phyloP scores from a whole-genome alignment of 2,888 invertebrate species.

The Pinctada fucata region DNA sequence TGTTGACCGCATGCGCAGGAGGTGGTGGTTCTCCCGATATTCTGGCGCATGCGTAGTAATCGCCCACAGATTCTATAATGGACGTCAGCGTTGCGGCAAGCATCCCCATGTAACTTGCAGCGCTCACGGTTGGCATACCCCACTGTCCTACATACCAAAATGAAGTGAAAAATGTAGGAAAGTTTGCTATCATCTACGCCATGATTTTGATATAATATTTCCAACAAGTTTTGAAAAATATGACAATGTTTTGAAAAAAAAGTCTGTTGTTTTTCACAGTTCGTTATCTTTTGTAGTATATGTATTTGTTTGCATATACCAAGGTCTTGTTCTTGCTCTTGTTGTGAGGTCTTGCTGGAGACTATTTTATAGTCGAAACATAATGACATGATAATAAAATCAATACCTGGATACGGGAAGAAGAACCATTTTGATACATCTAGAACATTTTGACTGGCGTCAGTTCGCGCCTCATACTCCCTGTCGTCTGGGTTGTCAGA shows the following conservation, averaged over 20 bases:
- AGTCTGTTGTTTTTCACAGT: background rate
- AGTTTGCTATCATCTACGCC: too few species aligned
- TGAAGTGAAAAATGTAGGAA: background rate
- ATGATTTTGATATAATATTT: too few species aligned
- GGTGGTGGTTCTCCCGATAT: constrained; percentile 86
- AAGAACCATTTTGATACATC: constrained; percentile 70
- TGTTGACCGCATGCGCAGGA: constrained; percentile 90
- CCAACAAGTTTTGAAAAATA: background rate
- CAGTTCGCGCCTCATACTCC: constrained; percentile 70
- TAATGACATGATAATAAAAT: background rate
- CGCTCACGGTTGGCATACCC: constrained; percentile 71
- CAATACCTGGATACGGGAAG: constrained; percentile 80
- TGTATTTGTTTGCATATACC: too few species aligned
- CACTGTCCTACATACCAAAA: constrained; percentile 65
- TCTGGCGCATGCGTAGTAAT: constrained; percentile 91
- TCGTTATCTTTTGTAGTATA: too few species aligned
- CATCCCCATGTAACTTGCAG: constrained; percentile 70
- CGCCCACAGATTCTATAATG: constrained; percentile 82
- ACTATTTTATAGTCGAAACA: too few species aligned
- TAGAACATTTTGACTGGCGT: constrained; percentile 64
- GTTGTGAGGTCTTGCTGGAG: too few species aligned
- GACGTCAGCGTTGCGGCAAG: constrained; percentile 72
- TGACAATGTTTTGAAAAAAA: background rate
- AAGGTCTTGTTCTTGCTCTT: too few species aligned
- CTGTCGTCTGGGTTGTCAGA: constrained; percentile 62